Conservation (phyloP, 2,888 invertebrate genomes). For the Apamea anceps region DNA sequence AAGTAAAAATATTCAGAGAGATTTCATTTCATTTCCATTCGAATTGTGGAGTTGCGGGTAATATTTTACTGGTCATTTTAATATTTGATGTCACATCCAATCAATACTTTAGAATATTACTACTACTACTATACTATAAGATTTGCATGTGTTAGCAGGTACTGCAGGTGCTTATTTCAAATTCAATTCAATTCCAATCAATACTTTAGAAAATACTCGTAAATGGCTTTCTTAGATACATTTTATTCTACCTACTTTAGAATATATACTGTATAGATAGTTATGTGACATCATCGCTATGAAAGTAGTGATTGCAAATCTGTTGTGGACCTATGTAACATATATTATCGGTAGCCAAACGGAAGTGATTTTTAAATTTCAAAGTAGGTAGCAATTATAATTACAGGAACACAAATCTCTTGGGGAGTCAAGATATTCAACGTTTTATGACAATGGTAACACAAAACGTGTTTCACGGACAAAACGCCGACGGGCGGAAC, state of each 20-base stretch:
- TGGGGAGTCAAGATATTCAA: constrained; percentile 42
- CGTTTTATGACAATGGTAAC: constrained; percentile 58
- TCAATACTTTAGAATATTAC: no score
- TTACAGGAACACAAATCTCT: constrained; percentile 32
- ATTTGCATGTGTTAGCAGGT: neutral
- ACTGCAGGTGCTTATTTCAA: no score
- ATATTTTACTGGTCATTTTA: neutral
- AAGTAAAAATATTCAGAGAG: neutral
- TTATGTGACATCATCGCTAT: neutral
- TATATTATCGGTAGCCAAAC: neutral
- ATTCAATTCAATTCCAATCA: neutral
- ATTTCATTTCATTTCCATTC: constrained; percentile 6
- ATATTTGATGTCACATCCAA: neutral
- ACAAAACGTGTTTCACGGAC: constrained; percentile 62
- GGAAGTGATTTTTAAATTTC: constrained; percentile 6
- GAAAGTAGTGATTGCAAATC: neutral
- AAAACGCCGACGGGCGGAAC: constrained; percentile 62
- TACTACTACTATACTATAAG: no score
- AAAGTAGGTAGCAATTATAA: neutral
- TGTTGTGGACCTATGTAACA: neutral
- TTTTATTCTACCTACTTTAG: neutral
- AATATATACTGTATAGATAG: neutral
- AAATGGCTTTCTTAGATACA: neutral
- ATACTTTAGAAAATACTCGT: neutral
- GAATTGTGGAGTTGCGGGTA: no score